phyloP scores from a whole-genome alignment of 2,797 vertebrate species.

The Xiphorhynchus erythropygius region DNA sequence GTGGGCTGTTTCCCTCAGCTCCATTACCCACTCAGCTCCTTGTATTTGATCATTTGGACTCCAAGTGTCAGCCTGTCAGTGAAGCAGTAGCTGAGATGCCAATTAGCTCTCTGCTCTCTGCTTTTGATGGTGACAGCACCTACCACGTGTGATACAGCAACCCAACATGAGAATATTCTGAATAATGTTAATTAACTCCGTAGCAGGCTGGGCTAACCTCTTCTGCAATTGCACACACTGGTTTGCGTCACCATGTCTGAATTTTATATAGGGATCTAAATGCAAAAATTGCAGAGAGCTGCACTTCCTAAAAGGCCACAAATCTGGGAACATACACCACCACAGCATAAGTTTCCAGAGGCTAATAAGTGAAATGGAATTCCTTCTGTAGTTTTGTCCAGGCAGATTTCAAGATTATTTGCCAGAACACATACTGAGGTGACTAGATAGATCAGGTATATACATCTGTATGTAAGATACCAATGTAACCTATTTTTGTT shows the following conservation, averaged over 20 bases:
- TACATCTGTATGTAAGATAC: not conserved
- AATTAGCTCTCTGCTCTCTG: rapidly evolving
- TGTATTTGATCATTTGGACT: not conserved
- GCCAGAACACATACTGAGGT: not conserved
- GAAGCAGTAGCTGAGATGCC: not conserved
- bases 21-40: rapidly evolving
- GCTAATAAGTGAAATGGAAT: not conserved
- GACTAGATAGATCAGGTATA: not conserved
- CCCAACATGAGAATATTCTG: not conserved
- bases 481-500: not conserved
- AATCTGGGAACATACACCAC: not conserved
- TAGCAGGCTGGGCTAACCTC: not conserved
- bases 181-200: not conserved
- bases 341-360: not conserved
- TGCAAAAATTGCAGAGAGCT: not conserved
- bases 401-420: not conserved
- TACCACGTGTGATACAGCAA: not conserved
- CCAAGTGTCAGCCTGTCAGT: not conserved
- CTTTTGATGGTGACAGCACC: not conserved
- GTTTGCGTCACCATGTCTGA: not conserved
- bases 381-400: not conserved
- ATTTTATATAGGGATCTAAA: not conserved
- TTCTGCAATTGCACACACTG: not conserved
- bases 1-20: not conserved
- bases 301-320: not conserved